These are phyloP conservation scores for Cataglyphis cursor DNA, from an alignment of 2,888 invertebrate genomes.

Conservation along the genomic window DNA sequence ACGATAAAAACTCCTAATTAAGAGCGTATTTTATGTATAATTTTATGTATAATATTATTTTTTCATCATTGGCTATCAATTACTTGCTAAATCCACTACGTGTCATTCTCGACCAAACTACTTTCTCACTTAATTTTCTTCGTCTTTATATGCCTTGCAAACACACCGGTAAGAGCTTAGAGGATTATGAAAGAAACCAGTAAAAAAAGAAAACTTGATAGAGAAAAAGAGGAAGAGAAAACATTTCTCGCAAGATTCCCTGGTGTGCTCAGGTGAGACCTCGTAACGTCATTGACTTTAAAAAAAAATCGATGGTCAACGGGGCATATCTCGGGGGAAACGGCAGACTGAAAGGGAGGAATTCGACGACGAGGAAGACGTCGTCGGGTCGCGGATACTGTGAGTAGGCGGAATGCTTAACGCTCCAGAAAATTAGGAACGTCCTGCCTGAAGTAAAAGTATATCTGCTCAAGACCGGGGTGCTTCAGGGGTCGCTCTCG, in stretches of 20 bases:
- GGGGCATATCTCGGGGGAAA: conserved; percentile 39
- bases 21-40: background rate
- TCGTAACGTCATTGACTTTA: conserved; percentile 46
- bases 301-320: conserved; percentile 51
- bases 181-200: conserved; percentile 5
- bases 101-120: background rate
- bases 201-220: conserved; percentile 4
- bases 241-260: conserved; percentile 32
- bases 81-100: background rate
- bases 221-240: conserved; percentile 3
- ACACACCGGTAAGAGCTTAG: background rate
- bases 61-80: conserved; percentile 18
- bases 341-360: conserved; percentile 28
- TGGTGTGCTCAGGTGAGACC: conserved; percentile 49
- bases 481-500: conserved; percentile 2
- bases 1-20: background rate
- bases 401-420: conserved; percentile 61
- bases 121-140: background rate
- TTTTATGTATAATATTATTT: background rate
- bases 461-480: conserved; percentile 38
- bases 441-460: conserved; percentile 54
- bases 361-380: conserved; percentile 13
- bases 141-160: background rate
- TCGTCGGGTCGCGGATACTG: conserved; percentile 31
- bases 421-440: conserved; percentile 67